phyloP scores from a whole-genome alignment of 2,113 vertebrate species.

The Progne subis region DNA sequence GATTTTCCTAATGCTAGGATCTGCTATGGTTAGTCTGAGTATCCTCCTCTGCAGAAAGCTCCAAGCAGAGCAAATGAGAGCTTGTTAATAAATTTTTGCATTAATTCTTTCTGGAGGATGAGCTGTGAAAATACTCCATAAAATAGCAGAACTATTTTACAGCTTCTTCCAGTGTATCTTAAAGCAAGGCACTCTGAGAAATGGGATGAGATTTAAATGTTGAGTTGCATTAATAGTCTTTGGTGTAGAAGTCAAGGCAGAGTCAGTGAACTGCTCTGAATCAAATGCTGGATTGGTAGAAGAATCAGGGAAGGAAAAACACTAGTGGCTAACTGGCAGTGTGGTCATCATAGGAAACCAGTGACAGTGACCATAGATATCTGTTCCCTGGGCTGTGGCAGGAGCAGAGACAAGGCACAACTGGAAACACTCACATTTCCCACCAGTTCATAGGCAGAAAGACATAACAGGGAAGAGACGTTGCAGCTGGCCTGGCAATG shows the following conservation, averaged over 20 bases:
- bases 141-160: neutral
- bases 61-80: neutral
- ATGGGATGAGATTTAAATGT: neutral
- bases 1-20: neutral
- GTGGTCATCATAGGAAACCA: neutral
- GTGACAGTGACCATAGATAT: accelerated
- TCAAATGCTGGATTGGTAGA: neutral
- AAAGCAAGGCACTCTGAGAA: neutral
- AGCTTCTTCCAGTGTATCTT: neutral
- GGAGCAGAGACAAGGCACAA: neutral
- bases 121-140: neutral
- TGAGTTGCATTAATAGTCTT: neutral
- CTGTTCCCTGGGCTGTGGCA: neutral
- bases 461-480: neutral
- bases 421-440: neutral
- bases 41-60: neutral
- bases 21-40: neutral
- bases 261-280: neutral
- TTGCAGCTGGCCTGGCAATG: neutral
- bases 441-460: neutral
- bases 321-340: neutral
- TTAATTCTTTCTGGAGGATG: neutral
- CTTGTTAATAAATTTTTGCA: neutral
- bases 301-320: neutral
- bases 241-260: neutral